Evolutionary conservation across 2,888 invertebrate genomes (phyloP), one percentile per base, ranked within the genome.

Genomic region (Agrenia bidenticulata): DNA sequence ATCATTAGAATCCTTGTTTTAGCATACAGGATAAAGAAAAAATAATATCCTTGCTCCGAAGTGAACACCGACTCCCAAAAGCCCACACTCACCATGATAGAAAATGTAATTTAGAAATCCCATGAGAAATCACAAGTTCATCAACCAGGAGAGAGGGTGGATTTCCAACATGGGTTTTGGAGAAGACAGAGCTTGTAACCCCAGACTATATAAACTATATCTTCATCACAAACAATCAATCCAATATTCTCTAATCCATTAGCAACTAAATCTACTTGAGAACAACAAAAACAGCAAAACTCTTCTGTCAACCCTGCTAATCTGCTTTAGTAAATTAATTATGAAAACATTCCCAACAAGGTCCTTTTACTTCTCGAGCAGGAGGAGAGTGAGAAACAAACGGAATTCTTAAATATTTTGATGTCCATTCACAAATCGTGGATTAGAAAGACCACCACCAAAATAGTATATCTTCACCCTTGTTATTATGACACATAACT

Each of bases 111-210:
- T 26, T 23, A 21, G 58, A 39, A 26, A 5, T 58, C 74, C 73
- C 74, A 54, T 61, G 77, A 73, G 77, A 77, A 75, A 77, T 76
- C 73, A 76, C 71, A 67, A 65, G 66, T 73, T 73, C 74, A 73
- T 73, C 72, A 68, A 64, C 66, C 23, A 45, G 41, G 41, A 41
- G 41, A 32, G 57, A 58, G 58, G 49, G 58, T 57, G 41, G 32
- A 37, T 26, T 54, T 27, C 2, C 27, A 24, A 5, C 27, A 17
- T 11, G 24, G 9, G 2, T 54, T 32, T 32, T 11, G 11, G 32
- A 7, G 32, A 32, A 4, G 4, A 32, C 32, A 32, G 32, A 32
- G 32, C 32, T 32, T 4, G 11, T n/a, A n/a, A n/a, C n/a, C n/a
- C n/a, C n/a, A n/a, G n/a, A n/a, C n/a, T 32, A 32, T 32, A 32